Evolutionary conservation across 2,113 vertebrate genomes (phyloP).

Genomic region (Syngnathus floridae): DNA sequence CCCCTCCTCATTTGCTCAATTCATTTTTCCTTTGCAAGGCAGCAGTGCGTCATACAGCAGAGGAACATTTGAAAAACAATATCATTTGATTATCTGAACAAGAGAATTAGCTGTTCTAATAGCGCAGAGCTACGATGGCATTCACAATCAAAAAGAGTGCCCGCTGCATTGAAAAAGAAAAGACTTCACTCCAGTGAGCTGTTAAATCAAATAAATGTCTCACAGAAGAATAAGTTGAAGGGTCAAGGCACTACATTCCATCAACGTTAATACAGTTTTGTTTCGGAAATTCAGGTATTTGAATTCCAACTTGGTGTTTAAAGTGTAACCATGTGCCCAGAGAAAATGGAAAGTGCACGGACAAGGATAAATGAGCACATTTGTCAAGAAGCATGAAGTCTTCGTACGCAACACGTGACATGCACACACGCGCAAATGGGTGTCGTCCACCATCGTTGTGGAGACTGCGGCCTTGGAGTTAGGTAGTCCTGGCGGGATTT

Average conservation of each 20-base stretch:
- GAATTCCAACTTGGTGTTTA: slow-evolving; percentile 63
- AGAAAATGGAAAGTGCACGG: background rate
- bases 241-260: slow-evolving; percentile 87
- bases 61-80: slow-evolving; percentile 49
- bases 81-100: slow-evolving; percentile 57
- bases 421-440: slow-evolving; percentile 27
- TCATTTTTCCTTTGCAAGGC: slow-evolving; percentile 55
- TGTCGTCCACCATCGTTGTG: too few relatives aligned
- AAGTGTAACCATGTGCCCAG: slow-evolving; percentile 8
- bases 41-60: slow-evolving; percentile 52
- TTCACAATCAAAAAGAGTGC: slow-evolving; percentile 57
- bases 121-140: slow-evolving; percentile 65
- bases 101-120: slow-evolving; percentile 70
- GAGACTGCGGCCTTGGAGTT: slow-evolving; percentile 27
- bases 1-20: slow-evolving; percentile 29
- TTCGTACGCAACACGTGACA: slow-evolving; percentile 40
- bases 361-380: background rate
- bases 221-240: slow-evolving; percentile 77
- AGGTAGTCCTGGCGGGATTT: slow-evolving; percentile 70
- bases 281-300: slow-evolving; percentile 39
- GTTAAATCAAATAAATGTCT: slow-evolving; percentile 64
- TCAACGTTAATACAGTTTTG: slow-evolving; percentile 62
- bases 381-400: slow-evolving; percentile 50
- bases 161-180: slow-evolving; percentile 46
- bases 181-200: slow-evolving; percentile 48